Conservation (phyloP, 53 echinoderm and acorn worm species). For the Actinopyga echinites region DNA sequence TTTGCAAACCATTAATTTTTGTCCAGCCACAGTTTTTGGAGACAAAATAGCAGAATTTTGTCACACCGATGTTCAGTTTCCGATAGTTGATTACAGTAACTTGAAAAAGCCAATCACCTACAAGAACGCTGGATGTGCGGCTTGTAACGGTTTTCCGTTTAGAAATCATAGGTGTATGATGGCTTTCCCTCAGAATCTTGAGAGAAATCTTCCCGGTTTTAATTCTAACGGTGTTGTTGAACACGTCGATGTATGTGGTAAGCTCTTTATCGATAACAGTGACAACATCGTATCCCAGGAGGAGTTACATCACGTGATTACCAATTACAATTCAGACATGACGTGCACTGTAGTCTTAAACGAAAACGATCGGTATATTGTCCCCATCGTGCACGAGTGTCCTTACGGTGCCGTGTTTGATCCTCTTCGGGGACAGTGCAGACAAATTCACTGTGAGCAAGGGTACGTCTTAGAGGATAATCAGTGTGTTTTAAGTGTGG, state of each 20-base stretch:
- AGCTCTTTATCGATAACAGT: not conserved
- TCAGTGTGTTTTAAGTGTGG: constrained; percentile 57
- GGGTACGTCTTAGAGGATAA: constrained; percentile 68
- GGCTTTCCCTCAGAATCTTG: not conserved
- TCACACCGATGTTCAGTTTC: constrained; percentile 36
- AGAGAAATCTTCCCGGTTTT: not conserved
- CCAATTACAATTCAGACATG: constrained; percentile 73
- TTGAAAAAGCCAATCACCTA: constrained; percentile 39
- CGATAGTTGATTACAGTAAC: constrained; percentile 35
- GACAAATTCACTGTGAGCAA: constrained; percentile 76
- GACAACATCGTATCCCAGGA: not conserved
- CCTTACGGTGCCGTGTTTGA: constrained; percentile 74
- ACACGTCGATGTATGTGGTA: constrained; percentile 23
- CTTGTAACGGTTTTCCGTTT: constrained; percentile 73
- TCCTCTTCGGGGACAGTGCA: constrained; percentile 75
- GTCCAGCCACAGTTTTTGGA: constrained; percentile 20
- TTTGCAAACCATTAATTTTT: constrained; percentile 60
- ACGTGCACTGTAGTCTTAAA: constrained; percentile 50
- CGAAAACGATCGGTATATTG: constrained; percentile 46
- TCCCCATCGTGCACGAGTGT: constrained; percentile 68
- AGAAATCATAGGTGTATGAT: constrained; percentile 41
- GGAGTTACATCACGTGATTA: constrained; percentile 47
- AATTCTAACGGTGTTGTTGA: not conserved
- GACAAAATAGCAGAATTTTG: constrained; percentile 21
- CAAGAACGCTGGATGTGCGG: constrained; percentile 77